A percentile compares a stretch with the other conserved stretches of the same genome.
These are phyloP conservation scores for Carpatolechia fugitivella DNA, from an alignment of 2,888 invertebrate species.

Conservation along the genomic window DNA sequence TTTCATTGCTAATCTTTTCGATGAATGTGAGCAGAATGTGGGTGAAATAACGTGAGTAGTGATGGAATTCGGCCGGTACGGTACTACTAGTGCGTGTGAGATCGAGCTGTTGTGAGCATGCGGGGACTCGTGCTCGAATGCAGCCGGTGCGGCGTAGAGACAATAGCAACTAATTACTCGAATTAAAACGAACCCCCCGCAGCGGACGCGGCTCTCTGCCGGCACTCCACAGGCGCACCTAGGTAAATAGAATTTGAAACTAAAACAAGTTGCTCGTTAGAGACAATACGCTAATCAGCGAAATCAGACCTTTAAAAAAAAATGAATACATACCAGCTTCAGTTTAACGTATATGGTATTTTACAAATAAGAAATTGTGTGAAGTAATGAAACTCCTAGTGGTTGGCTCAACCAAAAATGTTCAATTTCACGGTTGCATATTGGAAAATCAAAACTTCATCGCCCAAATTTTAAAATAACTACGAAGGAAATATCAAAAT, in stretches of 20 bases:
- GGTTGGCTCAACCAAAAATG: too few relatives aligned
- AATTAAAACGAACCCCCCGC: neutral
- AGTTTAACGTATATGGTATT: too few relatives aligned
- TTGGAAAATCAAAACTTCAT: too few relatives aligned
- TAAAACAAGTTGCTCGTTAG: constrained; percentile 1
- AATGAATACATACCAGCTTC: too few relatives aligned
- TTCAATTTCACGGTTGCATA: too few relatives aligned
- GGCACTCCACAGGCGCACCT: constrained; percentile 10
- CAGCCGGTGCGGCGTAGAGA: constrained; percentile 16
- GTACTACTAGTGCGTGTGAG: constrained; percentile 35
- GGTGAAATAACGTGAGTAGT: constrained; percentile 63
- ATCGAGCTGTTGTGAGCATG: neutral
- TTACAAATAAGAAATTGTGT: too few relatives aligned
- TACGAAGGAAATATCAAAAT: too few relatives aligned
- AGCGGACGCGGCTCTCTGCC: constrained; percentile 3
- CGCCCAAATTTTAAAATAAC: too few relatives aligned
- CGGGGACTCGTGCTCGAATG: constrained; percentile 21
- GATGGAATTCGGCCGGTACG: constrained; percentile 66
- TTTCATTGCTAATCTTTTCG: neutral
- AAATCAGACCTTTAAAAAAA: too few relatives aligned
- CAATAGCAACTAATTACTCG: constrained; percentile 28
- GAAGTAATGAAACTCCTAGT: too few relatives aligned
- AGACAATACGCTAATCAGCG: neutral
- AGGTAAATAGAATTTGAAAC: constrained; percentile 9
- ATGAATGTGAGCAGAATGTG: constrained; percentile 50